Base-by-base conservation (phyloP, 1,140 invertebrate species). In the Pollicipes pollicipes region DNA sequence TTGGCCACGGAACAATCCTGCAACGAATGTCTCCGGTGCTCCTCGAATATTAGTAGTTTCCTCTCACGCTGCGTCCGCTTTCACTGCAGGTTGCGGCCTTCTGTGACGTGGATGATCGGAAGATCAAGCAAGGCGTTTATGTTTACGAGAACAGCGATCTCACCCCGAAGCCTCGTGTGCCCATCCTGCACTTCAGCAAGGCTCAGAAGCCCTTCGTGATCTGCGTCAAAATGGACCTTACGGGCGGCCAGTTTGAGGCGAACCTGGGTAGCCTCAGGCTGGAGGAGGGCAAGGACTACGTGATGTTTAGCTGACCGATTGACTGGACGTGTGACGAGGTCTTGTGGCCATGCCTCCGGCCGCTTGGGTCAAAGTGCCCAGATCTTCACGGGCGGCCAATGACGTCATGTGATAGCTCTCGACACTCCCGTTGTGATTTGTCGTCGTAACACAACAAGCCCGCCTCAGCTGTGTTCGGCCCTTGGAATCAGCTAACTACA, bases 61-160 rank as follows among this genome's bases (percentile, higher is more conserved):
- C 10, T 71, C 45, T 66, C 29, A n/a, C 27, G 10, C 26, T 70
- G 28, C 8, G 32, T 72, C 6, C 30, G 67, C 30, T 26, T 69
- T 28, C 68, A 27, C 74, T 73, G 13, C 69, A 80, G 79, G 80
- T 82, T 10, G 66, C 70, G 28, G 78, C 77, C 27, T 86, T 90
- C 75, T 90, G 88, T 83, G 89, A 91, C 83, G 86, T 91, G 58
- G 88, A 90, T 80, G 78, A 77, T 28, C 88, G 88, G 70, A 90
- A 90, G 82, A 85, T 90, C 71, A 78, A 82, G 4, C 83, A 84
- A 78, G 79, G 78, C 37, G 75, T 76, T 71, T 88, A 89, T 75
- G 83, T 82, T 72, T 84, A 85, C 75, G 88, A 87, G 78, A 82
- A 85, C 75, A 78, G 80, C 17, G 74, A 77, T 45, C 76, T 79